Evolutionary conservation across 2,888 invertebrate species (phyloP), one percentile per base, ranked within the genome.

Genomic region (Germaria angustata): DNA sequence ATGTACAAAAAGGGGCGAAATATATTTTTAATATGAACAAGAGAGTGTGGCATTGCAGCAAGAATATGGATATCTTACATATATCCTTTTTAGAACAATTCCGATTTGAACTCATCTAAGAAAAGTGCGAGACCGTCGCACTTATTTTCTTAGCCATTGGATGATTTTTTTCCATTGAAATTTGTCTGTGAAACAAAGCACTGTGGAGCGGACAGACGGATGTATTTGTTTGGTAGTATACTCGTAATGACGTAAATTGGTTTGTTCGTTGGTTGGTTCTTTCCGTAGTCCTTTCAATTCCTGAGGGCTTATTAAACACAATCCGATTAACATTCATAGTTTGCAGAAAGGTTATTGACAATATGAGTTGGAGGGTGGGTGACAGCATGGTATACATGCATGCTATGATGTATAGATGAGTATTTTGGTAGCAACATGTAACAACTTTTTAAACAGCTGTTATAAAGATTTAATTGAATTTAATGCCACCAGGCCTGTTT

Each of bases 221-320:
- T 20, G 20, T 41, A 15, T 15, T 9, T 24, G 28, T n/a, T 28
- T 32, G 32, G 0, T 32, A 53, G 4, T 59, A 9, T 39, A n/a
- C n/a, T n/a, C n/a, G n/a, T n/a, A 39, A n/a, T 4, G 22, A 32
- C 34, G 55, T 41, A 41, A 63, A 65, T 32, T 65, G 34, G 63
- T 75, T 49, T 20, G 46, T 65, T 39, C 17, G 28, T 24, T 46
- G 63, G 39, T 13, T 72, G 39, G 22, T 28, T 59, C 57, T 44
- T 24, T 59, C 41, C 51, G 39, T 17, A 65, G 51, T 61, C 36
- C 36, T 51, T 75, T 72, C 72, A 78, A 80, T 69, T 82, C 85
- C 81, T 82, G 55, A 83, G 79, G 85, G 85, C 85, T 84, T 85
- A 84, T 84, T 84, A 84, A 82, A 81, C 82, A 77, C 84, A 85